Base-by-base conservation (phyloP, 2,888 invertebrate species). In the Xanthorhoe designata region DNA sequence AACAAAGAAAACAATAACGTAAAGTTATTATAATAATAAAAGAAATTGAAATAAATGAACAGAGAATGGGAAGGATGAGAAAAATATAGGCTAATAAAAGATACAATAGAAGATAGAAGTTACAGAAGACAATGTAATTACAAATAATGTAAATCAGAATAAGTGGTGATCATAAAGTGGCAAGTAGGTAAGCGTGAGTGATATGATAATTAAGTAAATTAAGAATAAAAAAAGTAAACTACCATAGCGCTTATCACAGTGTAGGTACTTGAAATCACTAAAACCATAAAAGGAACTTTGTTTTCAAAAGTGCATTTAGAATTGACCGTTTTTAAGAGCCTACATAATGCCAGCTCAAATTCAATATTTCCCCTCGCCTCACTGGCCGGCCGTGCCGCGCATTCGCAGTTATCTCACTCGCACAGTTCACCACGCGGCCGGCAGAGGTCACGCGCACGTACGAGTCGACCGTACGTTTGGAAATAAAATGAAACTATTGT, bases 161-260 rank as follows among this genome's bases (percentile, higher is more conserved):
- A 64, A 24, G 35, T 49, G 62, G 53, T 17, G 8, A 57, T 15
- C 18, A 49, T 18, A 38, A 50, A 61, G 50, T 49, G 42, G 10
- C 15, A 60, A 64, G 17, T 29, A 50, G 52, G 47, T 64, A 54
- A 64, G 10, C 13, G 53, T 68, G 24, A 24, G 24, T 24, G 24
- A 24, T 24, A 24, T 24, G 24, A 24, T 24, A 24, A 3, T 24
- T 1, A 24, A 71, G 19, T 56, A 45, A 68, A n/a, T n/a, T n/a
- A 68, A 66, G 50, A 66, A 66, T 66, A 49, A 66, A 66, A 60
- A 68, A 50, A 74, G 62, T 74, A 71, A 81, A 84, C 87, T 89
- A 89, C 84, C 85, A 64, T 78, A 85, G 87, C 87, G 85, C 86
- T 80, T 92, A 92, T 92, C 92, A 92, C 92, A 93, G 92, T 90